These are phyloP conservation scores for Clistopyga incitator DNA, from an alignment of 2,888 invertebrate species.

Conservation along the genomic window DNA sequence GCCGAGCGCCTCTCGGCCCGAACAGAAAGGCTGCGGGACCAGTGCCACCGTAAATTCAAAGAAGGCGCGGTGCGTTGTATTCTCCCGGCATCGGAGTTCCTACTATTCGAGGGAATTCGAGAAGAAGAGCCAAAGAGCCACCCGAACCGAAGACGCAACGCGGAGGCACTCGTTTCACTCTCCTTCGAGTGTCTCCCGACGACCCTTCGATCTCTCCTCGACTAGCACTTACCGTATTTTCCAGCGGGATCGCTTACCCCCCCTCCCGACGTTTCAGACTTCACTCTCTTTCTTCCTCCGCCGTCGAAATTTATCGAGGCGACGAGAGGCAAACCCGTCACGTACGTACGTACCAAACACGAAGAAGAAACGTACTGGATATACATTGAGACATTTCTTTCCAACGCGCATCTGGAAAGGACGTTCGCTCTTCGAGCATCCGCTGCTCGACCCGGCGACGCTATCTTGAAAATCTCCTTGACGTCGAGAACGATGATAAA, in stretches of 20 bases:
- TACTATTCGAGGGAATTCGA: slow-evolving; percentile 56
- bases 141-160: slow-evolving; percentile 27
- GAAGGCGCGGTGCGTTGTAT: slow-evolving; percentile 31
- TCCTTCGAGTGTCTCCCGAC: slow-evolving; percentile 44
- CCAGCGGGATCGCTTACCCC: slow-evolving; percentile 56
- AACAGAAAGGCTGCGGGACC: slow-evolving; percentile 19
- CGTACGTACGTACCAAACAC: slow-evolving; percentile 12
- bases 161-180: slow-evolving; percentile 47
- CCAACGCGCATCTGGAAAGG: slow-evolving; percentile 22
- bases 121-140: slow-evolving; percentile 29
- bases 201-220: slow-evolving; percentile 70
- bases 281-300: slow-evolving; percentile 39
- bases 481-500: slow-evolving; percentile 23
- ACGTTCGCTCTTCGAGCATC: neutral
- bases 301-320: slow-evolving; percentile 68
- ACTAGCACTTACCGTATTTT: slow-evolving; percentile 71
- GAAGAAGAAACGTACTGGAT: slow-evolving; percentile 14
- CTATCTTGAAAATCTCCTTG: neutral
- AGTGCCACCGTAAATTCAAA: slow-evolving; percentile 58
- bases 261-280: slow-evolving; percentile 15
- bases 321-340: slow-evolving; percentile 57
- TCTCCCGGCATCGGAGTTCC: slow-evolving; percentile 23
- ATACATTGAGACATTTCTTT: slow-evolving; percentile 28
- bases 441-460: neutral
- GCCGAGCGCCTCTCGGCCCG: slow-evolving; percentile 29